Evolutionary conservation across 2,888 invertebrate species (phyloP).

Genomic region (Osmoderma eremita): DNA sequence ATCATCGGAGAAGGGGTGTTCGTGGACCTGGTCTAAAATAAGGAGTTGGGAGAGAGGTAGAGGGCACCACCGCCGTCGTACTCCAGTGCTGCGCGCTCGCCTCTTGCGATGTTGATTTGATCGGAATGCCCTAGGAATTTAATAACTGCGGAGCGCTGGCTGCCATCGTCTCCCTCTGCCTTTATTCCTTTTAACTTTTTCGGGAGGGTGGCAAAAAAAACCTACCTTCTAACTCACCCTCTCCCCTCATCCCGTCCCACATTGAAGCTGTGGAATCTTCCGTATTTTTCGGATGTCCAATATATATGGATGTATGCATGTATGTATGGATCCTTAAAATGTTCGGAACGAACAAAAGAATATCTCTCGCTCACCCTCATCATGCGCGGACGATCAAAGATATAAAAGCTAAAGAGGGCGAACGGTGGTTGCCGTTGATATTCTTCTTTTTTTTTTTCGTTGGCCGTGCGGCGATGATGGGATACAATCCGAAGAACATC

Average conservation of each 20-base stretch:
- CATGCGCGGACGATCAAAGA: slow-evolving; percentile 27
- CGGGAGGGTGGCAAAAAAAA: not conserved
- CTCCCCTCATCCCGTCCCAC: not conserved
- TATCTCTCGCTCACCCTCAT: slow-evolving; percentile 7
- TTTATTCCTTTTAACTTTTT: slow-evolving; percentile 29
- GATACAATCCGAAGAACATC: too few relatives aligned
- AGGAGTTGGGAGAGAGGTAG: slow-evolving; percentile 3
- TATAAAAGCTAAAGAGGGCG: slow-evolving; percentile 4
- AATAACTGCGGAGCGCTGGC: slow-evolving; percentile 33
- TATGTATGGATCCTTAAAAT: slow-evolving; percentile 12
- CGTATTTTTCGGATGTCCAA: slow-evolving; percentile 18
- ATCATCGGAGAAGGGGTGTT: slow-evolving; percentile 17
- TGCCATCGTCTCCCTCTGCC: slow-evolving; percentile 6
- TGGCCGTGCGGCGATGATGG: too few relatives aligned
- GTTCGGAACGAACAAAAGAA: slow-evolving; percentile 25
- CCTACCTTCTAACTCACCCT: not conserved
- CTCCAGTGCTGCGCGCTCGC: too few relatives aligned
- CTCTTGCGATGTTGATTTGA: slow-evolving; percentile 33
- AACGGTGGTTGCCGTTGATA: not conserved
- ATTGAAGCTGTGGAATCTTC: not conserved
- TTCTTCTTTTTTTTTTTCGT: not conserved
- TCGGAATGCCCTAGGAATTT: slow-evolving; percentile 38
- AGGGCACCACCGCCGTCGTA: slow-evolving; percentile 6
- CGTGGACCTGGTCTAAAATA: too few relatives aligned
- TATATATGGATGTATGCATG: slow-evolving; percentile 25